A percentile compares a stretch with the other conserved stretches of the same genome.
Evolutionary conservation across 2,888 invertebrate genomes (phyloP).

Genomic region (Lepidocyrtoides sp.): DNA sequence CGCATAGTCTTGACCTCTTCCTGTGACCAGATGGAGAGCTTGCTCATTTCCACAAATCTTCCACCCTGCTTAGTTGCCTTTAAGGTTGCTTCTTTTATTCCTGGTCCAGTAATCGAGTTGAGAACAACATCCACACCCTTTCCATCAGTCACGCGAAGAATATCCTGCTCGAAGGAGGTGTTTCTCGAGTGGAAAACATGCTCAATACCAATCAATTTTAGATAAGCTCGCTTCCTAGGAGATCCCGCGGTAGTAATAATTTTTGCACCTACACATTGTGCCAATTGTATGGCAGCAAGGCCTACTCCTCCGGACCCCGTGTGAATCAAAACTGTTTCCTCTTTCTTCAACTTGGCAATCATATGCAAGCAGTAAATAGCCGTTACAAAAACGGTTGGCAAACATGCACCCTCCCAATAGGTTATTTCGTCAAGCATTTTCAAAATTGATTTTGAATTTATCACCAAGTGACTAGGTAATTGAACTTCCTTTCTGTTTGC

Average conservation of each 20-base stretch:
- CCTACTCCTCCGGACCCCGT: no score
- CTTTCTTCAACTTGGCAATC: no score
- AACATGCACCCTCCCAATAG: no score
- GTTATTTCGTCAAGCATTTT: no score
- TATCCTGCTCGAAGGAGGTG: slow-evolving; percentile 72
- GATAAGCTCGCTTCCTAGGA: slow-evolving; percentile 1
- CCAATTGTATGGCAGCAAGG: no score
- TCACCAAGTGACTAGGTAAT: no score
- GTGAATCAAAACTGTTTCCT: no score
- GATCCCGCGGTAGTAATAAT: slow-evolving; percentile 28
- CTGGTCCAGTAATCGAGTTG: slow-evolving; percentile 79
- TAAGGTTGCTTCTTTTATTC: slow-evolving; percentile 80
- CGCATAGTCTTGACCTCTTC: slow-evolving; percentile 71
- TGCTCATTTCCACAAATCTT: slow-evolving; percentile 81
- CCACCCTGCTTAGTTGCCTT: slow-evolving; percentile 64
- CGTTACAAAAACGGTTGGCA: no score
- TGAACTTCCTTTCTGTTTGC: no score
- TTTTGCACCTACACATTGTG: slow-evolving; percentile 27
- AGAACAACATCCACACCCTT: slow-evolving; percentile 79
- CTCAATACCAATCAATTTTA: slow-evolving; percentile 69
- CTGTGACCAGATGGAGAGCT: slow-evolving; percentile 75
- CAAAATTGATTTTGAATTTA: no score
- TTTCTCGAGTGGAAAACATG: slow-evolving; percentile 80
- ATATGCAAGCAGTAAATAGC: no score
- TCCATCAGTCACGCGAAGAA: slow-evolving; percentile 62